Evolutionary conservation across 2,113 vertebrate species (phyloP).

Genomic region (Bambusicola thoracicus): DNA sequence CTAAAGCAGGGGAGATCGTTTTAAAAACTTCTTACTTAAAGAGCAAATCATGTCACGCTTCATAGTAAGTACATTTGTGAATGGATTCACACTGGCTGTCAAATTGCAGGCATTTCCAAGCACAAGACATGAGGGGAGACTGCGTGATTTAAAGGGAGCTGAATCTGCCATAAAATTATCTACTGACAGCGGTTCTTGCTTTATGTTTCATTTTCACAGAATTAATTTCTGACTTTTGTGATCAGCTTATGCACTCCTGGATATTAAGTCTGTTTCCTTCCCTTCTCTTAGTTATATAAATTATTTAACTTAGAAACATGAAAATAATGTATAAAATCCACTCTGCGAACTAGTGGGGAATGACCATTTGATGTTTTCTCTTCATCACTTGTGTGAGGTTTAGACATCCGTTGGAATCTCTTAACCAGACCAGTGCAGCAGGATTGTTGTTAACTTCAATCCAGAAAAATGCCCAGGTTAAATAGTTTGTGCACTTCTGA

Average conservation of each 20-base stretch:
- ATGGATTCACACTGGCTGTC: background rate
- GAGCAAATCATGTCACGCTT: background rate
- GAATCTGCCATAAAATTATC: background rate
- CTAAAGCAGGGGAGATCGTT: background rate
- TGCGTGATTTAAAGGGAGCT: background rate
- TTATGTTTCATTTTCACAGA: background rate
- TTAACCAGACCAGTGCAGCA: background rate
- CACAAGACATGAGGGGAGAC: background rate
- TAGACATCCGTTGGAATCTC: slow-evolving; percentile 28
- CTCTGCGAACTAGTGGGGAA: slow-evolving; percentile 32
- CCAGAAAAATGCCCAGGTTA: background rate
- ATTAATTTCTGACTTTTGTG: slow-evolving; percentile 35
- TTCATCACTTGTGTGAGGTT: background rate
- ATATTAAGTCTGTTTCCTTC: background rate
- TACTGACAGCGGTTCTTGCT: slow-evolving; percentile 13
- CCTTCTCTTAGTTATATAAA: background rate
- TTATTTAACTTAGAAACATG: slow-evolving; percentile 10
- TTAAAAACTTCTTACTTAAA: background rate
- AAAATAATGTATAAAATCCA: background rate
- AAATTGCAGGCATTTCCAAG: background rate
- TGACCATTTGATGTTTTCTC: slow-evolving; percentile 59
- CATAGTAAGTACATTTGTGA: background rate
- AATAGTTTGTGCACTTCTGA: background rate
- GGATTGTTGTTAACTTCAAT: background rate
- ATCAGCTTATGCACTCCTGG: slow-evolving; percentile 11